phyloP scores from a whole-genome alignment of 2,113 vertebrate genomes.

The Pituophis catenifer region DNA sequence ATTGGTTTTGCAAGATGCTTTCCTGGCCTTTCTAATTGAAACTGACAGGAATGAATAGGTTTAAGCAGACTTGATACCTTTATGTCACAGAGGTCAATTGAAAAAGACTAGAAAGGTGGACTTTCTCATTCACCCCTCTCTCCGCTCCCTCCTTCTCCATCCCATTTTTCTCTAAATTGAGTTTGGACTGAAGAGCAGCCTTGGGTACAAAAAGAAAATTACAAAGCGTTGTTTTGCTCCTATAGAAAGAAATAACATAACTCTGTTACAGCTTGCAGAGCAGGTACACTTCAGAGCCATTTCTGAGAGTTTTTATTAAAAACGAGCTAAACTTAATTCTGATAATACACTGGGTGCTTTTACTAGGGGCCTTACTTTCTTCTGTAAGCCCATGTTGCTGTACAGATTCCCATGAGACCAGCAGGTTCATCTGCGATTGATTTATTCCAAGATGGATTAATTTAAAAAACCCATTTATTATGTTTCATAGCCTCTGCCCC shows the following conservation, averaged over 20 bases:
- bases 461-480: neutral
- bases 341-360: neutral
- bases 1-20: neutral
- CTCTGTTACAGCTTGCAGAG: neutral
- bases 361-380: neutral
- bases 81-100: neutral
- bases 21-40: slow-evolving; percentile 8
- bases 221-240: neutral
- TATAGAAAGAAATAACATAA: neutral
- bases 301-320: neutral
- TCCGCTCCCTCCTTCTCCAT: neutral
- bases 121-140: neutral
- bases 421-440: neutral
- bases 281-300: fast-evolving
- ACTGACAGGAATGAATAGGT: neutral
- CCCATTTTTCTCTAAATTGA: neutral
- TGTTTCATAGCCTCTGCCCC: neutral
- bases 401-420: neutral
- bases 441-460: neutral
- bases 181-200: neutral
- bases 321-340: neutral
- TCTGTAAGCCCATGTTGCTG: neutral
- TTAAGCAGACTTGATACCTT: slow-evolving; percentile 1
- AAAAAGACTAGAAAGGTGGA: slow-evolving; percentile 7
- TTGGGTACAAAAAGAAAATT: neutral